Percentiles rank a stretch among this genome's conserved stretches.
Evolutionary conservation across 2,113 vertebrate genomes (phyloP).

Genomic region (Microcebus tavaratra): DNA sequence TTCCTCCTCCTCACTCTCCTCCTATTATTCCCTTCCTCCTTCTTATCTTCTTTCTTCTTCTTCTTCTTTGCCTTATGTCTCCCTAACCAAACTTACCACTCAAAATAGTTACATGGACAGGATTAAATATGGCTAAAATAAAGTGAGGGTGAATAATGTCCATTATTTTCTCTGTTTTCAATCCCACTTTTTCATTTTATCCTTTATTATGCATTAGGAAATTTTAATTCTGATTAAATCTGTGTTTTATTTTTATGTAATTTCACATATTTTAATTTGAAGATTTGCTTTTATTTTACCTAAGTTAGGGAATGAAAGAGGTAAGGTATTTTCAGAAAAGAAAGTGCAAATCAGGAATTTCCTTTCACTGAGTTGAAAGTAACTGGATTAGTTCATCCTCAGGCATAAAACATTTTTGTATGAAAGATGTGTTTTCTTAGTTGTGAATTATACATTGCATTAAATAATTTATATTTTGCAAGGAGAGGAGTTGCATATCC

Average conservation of each 20-base stretch:
- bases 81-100: neutral
- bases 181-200: neutral
- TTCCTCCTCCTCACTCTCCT: no score
- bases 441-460: conserved; percentile 52
- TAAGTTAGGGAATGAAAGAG: neutral
- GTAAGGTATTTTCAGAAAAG: neutral
- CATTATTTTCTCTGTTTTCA: neutral
- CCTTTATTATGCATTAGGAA: neutral
- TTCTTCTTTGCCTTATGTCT: neutral
- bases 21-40: neutral
- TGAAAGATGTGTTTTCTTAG: conserved; percentile 35
- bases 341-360: conserved; percentile 26
- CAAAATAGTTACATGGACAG: neutral
- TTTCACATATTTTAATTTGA: neutral
- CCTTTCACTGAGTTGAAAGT: conserved; percentile 39
- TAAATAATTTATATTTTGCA: conserved; percentile 64
- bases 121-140: neutral
- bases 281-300: neutral
- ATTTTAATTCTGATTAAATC: conserved; percentile 16
- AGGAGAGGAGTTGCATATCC: neutral
- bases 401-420: conserved; percentile 18
- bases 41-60: rapidly evolving
- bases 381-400: conserved; percentile 24
- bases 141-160: neutral
- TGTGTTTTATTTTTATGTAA: neutral